Base-by-base conservation (phyloP, 2,888 invertebrate genomes). In the Caenorhabditis sulstoni region DNA sequence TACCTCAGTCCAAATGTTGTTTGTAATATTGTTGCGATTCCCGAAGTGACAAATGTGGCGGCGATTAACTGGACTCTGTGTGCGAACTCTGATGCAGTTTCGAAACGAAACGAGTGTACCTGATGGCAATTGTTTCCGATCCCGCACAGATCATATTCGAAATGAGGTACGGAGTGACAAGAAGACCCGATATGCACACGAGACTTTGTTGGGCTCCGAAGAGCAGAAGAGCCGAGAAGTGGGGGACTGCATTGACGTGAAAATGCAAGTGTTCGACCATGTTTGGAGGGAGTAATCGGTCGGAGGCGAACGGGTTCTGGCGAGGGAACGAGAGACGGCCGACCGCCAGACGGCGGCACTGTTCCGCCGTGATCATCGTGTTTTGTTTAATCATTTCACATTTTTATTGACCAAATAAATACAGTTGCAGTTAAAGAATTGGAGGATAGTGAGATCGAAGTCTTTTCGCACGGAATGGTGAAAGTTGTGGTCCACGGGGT, bases 1-100 rank as follows among this genome's bases (percentile, higher is more conserved):
- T 66, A 85, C 85, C 85, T 61, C 11, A 87, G 57, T n/a, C 88
- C 88, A 22, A 88, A 79, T 0, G 87, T 88, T 0, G 84, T 83
- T 76, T 88, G 88, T 12, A 88, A 52, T 11, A 88, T 76, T 0
- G 88, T 88, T 5, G 87, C 84, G 5, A 88, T 75, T 9, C 88
- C 88, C 18, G 84, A 77, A 0, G 83, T 81, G 3, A 86, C 85
- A 57, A 88, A 87, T 2, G 88, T 88, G 8, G 87, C 84, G 5
- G 87, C 78, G 12, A 88, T 88, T 20, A 88, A 66, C 57, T 84
- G 79, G 9, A 88, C 88, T 59, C 77, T 78, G 39, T 39, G 20
- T 8, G 11, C 29, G 29, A 29, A 29, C 29, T n/a, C n/a, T n/a
- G n/a, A n/a, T n/a, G 29, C 29, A 3, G 29, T 29, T 7, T 29